phyloP scores from a whole-genome alignment of 2,888 invertebrate species.

The Nycteola revayana region DNA sequence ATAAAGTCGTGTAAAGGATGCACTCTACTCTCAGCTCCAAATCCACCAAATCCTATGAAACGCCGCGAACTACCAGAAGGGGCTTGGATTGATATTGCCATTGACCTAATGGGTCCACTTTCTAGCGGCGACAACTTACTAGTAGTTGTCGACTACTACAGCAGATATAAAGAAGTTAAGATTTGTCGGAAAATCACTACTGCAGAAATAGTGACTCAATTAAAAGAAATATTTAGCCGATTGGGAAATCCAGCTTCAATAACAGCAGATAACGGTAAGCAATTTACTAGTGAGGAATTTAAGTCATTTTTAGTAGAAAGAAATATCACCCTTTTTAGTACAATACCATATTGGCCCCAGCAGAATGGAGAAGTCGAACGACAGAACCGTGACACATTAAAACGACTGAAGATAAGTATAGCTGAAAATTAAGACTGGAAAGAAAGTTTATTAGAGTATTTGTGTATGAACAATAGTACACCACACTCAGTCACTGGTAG shows the following conservation, averaged over 20 bases:
- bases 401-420: constrained; percentile 22
- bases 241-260: constrained; percentile 23
- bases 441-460: constrained; percentile 22
- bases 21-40: constrained; percentile 12
- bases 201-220: constrained; percentile 13
- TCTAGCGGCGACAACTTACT: constrained; percentile 23
- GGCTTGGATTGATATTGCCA: constrained; percentile 20
- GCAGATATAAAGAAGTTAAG: constrained; percentile 25
- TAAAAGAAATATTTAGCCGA: constrained; percentile 27
- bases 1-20: constrained; percentile 23
- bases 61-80: constrained; percentile 10
- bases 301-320: constrained; percentile 16
- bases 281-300: constrained; percentile 27
- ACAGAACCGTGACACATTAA: constrained; percentile 27
- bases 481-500: constrained; percentile 37
- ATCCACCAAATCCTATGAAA: constrained; percentile 15
- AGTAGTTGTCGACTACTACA: constrained; percentile 27
- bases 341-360: constrained; percentile 33
- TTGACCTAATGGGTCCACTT: constrained; percentile 24
- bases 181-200: constrained; percentile 16
- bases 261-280: constrained; percentile 30
- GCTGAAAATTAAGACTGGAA: constrained; percentile 10
- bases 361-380: constrained; percentile 31
- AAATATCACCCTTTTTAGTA: constrained; percentile 17
- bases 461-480: constrained; percentile 27